phyloP scores from a whole-genome alignment of 2,797 vertebrate species.

The Oryzias sinensis region DNA sequence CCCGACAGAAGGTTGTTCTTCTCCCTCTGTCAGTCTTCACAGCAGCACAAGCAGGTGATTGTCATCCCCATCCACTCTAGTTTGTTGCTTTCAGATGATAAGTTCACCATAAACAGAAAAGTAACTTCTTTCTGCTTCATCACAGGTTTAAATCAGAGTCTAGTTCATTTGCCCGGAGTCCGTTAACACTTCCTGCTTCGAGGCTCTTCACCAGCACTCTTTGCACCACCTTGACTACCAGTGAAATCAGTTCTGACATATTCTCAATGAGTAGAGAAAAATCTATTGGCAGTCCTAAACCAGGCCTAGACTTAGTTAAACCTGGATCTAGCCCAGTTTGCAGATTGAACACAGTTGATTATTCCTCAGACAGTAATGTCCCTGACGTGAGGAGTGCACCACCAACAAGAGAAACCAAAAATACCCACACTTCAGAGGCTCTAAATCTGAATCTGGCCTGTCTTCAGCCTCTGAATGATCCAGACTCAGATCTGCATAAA shows the following conservation, averaged over 20 bases:
- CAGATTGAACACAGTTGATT: conserved; percentile 3
- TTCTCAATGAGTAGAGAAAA: not conserved
- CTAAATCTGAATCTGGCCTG: not conserved
- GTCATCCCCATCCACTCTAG: too few relatives aligned
- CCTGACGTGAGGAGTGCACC: conserved; percentile 1
- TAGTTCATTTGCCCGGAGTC: conserved; percentile 68
- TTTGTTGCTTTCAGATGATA: not conserved
- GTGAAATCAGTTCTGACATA: conserved; percentile 23
- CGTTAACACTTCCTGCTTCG: conserved; percentile 62
- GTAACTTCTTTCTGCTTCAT: conserved; percentile 9
- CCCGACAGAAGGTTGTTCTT: conserved; percentile 60
- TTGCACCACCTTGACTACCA: conserved; percentile 59
- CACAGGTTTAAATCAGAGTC: conserved; percentile 72
- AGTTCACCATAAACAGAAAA: too few relatives aligned
- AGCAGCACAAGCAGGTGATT: conserved; percentile 29
- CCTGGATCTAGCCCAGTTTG: conserved; percentile 3
- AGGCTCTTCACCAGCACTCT: conserved; percentile 61
- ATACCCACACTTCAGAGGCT: conserved; percentile 14
- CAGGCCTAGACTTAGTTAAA: not conserved
- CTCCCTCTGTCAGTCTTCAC: conserved; percentile 53
- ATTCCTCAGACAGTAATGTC: not conserved
- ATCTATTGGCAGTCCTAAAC: not conserved
- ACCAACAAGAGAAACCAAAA: conserved; percentile 1
- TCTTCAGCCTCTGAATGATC: not conserved
- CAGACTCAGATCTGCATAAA: conserved; percentile 3